A percentile compares a stretch with the other conserved stretches of the same genome.
Evolutionary conservation across 2,888 invertebrate species (phyloP).

Genomic region (Ceraclea dissimilis): DNA sequence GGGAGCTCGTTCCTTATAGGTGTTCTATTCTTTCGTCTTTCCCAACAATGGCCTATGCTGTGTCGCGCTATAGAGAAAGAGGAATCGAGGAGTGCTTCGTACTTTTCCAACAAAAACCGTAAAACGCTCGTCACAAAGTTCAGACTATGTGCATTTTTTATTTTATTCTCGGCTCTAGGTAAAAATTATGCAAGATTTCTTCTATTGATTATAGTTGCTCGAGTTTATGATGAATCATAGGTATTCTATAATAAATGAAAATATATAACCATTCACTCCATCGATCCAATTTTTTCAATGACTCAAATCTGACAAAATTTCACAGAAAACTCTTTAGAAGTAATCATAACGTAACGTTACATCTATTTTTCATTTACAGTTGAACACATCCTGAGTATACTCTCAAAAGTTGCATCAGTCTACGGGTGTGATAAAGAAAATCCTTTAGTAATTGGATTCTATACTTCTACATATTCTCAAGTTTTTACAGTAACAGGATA

Average conservation of each 20-base stretch:
- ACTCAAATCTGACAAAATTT: too few relatives aligned
- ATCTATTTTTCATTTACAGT: conserved; percentile 33
- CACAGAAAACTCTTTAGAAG: too few relatives aligned
- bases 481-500: conserved; percentile 38
- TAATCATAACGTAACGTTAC: background rate
- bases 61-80: conserved; percentile 24
- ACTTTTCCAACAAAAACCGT: background rate
- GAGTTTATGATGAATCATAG: too few relatives aligned
- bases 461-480: conserved; percentile 33
- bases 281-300: too few relatives aligned
- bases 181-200: too few relatives aligned
- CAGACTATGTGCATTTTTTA: conserved; percentile 10
- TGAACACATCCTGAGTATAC: conserved; percentile 56
- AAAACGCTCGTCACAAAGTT: conserved; percentile 12
- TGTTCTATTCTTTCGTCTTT: conserved; percentile 44
- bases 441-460: conserved; percentile 27
- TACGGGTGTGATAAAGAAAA: conserved; percentile 32
- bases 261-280: too few relatives aligned
- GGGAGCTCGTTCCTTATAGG: conserved; percentile 46
- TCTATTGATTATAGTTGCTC: too few relatives aligned
- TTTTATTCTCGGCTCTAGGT: conserved; percentile 11
- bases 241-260: too few relatives aligned
- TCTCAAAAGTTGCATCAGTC: conserved; percentile 44
- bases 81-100: conserved; percentile 1
- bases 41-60: conserved; percentile 39